Percentiles rank a stretch among this genome's conserved stretches.
Conservation (phyloP, 2,113 vertebrate species). For the Patagioenas fasciata region DNA sequence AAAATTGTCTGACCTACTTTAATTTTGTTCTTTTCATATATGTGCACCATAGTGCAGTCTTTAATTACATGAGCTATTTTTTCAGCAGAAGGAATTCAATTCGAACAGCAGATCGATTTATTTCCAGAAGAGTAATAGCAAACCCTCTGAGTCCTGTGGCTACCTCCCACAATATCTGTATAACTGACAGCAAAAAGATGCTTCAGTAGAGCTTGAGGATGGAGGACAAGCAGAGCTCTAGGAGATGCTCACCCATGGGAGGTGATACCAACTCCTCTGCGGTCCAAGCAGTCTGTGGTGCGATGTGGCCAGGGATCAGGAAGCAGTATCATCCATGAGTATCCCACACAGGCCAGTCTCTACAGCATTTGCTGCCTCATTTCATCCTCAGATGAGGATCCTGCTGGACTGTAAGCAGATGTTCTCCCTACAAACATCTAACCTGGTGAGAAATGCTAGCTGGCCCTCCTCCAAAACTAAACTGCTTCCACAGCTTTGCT, state of each 20-base stretch:
- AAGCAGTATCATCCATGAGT: background rate
- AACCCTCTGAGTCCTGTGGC: background rate
- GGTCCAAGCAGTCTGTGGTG: background rate
- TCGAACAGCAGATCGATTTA: background rate
- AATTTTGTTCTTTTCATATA: background rate
- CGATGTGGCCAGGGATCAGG: background rate
- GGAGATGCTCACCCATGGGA: background rate
- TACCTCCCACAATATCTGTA: background rate
- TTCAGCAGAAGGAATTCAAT: background rate
- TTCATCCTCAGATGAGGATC: background rate
- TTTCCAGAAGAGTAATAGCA: background rate
- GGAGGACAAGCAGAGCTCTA: background rate
- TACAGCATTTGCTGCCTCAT: background rate
- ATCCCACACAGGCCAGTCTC: background rate
- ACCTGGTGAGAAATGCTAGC: background rate
- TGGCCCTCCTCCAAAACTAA: background rate
- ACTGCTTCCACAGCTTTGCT: background rate
- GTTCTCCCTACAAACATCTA: background rate
- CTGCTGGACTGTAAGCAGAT: background rate
- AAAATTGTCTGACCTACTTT: background rate
- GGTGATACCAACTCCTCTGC: background rate
- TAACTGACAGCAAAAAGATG: background rate
- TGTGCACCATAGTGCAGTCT: background rate
- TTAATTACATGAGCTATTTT: background rate
- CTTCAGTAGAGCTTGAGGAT: background rate